Conservation (phyloP, 2,888 invertebrate genomes). For the Macaria notata region DNA sequence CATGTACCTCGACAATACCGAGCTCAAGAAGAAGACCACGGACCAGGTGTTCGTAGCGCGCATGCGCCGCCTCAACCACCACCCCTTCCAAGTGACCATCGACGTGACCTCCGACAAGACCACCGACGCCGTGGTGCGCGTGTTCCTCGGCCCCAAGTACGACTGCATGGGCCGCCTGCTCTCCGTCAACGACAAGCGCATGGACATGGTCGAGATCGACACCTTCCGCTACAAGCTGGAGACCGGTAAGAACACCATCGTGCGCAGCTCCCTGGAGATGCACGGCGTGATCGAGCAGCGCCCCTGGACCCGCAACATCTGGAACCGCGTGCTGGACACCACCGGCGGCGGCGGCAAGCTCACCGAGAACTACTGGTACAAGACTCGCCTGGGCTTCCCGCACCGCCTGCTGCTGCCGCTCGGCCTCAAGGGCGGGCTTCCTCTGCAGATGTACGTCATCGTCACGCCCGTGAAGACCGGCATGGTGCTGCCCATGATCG, state of each 20-base stretch:
- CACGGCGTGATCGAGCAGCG: constrained; percentile 84
- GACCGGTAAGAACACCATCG: constrained; percentile 86
- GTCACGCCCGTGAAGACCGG: constrained; percentile 80
- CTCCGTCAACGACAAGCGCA: constrained; percentile 69
- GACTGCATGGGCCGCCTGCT: constrained; percentile 84
- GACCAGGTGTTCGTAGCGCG: constrained; percentile 79
- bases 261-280: constrained; percentile 86
- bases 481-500: constrained; percentile 65
- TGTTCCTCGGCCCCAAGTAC: constrained; percentile 87
- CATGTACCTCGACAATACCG: constrained; percentile 72
- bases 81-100: constrained; percentile 83
- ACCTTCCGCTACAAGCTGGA: constrained; percentile 83
- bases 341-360: constrained; percentile 76
- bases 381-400: constrained; percentile 83
- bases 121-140: constrained; percentile 83
- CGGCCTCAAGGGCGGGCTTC: constrained; percentile 84
- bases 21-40: constrained; percentile 73
- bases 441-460: constrained; percentile 84
- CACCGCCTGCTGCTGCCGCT: constrained; percentile 87
- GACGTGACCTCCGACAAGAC: constrained; percentile 81
- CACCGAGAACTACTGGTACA: constrained; percentile 80
- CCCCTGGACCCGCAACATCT: constrained; percentile 61
- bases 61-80: constrained; percentile 85
- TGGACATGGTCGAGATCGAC: constrained; percentile 73
- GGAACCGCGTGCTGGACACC: constrained; percentile 46